phyloP scores from a whole-genome alignment of 1,140 invertebrate species.

The Ganaspis sp. region DNA sequence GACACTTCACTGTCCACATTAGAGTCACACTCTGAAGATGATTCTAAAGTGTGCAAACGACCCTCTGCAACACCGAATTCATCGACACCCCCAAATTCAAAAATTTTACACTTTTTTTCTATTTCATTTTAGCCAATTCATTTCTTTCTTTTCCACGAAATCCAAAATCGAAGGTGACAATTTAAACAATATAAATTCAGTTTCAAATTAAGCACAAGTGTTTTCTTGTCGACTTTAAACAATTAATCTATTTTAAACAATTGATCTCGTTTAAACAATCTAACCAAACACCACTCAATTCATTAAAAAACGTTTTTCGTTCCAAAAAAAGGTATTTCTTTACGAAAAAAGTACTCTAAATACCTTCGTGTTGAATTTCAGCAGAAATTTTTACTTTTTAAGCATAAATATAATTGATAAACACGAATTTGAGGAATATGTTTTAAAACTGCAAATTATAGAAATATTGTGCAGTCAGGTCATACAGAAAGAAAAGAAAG shows the following conservation, averaged over 20 bases:
- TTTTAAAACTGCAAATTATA: slow-evolving; percentile 17
- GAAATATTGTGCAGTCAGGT: slow-evolving; percentile 69
- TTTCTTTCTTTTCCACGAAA: not conserved
- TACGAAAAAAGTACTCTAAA: slow-evolving; percentile 36
- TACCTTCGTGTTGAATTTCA: slow-evolving; percentile 4
- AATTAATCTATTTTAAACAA: no score
- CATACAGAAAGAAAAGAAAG: slow-evolving; percentile 67
- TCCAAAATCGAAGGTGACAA: not conserved
- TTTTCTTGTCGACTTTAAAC: no score
- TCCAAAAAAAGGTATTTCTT: no score
- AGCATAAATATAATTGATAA: not conserved
- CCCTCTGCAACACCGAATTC: slow-evolving; percentile 79
- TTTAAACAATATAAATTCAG: not conserved
- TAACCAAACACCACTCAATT: no score
- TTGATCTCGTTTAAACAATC: no score
- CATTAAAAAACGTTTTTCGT: no score
- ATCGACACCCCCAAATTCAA: slow-evolving; percentile 60
- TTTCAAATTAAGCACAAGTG: not conserved
- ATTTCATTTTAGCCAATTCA: slow-evolving; percentile 14
- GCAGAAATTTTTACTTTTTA: not conserved
- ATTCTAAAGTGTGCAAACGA: slow-evolving; percentile 80
- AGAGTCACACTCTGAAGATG: slow-evolving; percentile 85
- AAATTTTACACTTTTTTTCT: slow-evolving; percentile 47
- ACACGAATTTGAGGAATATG: not conserved
- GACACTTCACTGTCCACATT: slow-evolving; percentile 86